These are phyloP conservation scores for Mareca strepera DNA, from an alignment of 2,797 vertebrate genomes.

Conservation along the genomic window DNA sequence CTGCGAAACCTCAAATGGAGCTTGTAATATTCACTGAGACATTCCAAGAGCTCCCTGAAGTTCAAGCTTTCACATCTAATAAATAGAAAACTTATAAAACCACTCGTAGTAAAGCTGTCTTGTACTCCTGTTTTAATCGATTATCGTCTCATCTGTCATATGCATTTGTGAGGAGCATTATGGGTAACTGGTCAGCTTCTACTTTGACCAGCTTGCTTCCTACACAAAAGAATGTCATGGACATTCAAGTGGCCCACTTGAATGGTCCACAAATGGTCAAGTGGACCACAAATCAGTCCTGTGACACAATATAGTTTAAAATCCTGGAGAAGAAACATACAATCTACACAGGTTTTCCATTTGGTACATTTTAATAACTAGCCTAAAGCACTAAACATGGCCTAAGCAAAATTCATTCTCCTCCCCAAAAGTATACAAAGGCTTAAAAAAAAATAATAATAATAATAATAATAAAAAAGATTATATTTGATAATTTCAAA, in stretches of 20 bases:
- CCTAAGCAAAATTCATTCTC: background rate
- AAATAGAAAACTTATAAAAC: conserved; percentile 35
- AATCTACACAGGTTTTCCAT: background rate
- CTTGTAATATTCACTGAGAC: conserved; percentile 50
- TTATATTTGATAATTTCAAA: background rate
- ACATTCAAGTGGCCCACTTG: background rate
- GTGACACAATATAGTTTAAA: background rate
- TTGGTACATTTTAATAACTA: background rate
- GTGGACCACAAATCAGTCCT: background rate
- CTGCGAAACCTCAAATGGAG: conserved; percentile 26
- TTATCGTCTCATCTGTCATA: conserved; percentile 21
- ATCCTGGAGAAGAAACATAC: background rate
- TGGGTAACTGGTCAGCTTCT: background rate
- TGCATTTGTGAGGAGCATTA: background rate
- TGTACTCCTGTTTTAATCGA: background rate
- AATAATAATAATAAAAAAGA: no score
- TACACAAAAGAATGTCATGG: background rate
- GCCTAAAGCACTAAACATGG: background rate
- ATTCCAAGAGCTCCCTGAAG: conserved; percentile 39
- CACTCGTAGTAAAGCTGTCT: background rate
- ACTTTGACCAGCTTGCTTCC: background rate
- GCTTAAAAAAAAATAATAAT: background rate
- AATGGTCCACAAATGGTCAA: background rate
- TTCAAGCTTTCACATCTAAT: conserved; percentile 62
- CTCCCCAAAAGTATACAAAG: background rate